Evolutionary conservation across 2,113 vertebrate species (phyloP).

Genomic region (Anolis sagrei): DNA sequence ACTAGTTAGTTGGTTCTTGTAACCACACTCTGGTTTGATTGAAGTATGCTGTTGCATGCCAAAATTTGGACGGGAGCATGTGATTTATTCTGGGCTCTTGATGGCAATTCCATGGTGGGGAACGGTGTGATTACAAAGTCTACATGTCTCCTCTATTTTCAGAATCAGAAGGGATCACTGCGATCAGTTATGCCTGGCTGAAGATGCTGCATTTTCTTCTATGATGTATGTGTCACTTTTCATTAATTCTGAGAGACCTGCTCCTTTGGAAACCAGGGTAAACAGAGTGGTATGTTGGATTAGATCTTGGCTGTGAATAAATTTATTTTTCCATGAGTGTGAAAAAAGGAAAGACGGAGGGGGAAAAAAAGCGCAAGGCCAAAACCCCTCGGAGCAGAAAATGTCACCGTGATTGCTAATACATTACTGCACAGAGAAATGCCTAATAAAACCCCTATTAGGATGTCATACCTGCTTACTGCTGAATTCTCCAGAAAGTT

Average conservation of each 20-base stretch:
- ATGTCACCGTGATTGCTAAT: slow-evolving; percentile 88
- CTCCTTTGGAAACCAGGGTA: slow-evolving; percentile 75
- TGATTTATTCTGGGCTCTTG: slow-evolving; percentile 22
- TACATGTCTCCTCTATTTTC: slow-evolving; percentile 44
- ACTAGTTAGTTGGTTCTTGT: too few relatives aligned
- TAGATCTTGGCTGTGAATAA: slow-evolving; percentile 80
- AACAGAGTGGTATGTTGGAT: slow-evolving; percentile 79
- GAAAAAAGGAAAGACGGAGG: slow-evolving; percentile 46
- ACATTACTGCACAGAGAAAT: slow-evolving; percentile 81
- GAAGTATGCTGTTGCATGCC: too few relatives aligned
- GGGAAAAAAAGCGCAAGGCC: slow-evolving; percentile 73
- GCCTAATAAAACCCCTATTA: slow-evolving; percentile 89
- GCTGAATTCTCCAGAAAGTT: slow-evolving; percentile 87
- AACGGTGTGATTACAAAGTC: background rate
- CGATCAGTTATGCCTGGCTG: slow-evolving; percentile 68
- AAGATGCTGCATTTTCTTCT: slow-evolving; percentile 72
- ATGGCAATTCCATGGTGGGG: background rate
- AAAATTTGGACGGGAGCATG: background rate
- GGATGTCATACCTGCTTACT: slow-evolving; percentile 91
- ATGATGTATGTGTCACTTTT: slow-evolving; percentile 77
- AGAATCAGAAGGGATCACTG: slow-evolving; percentile 51
- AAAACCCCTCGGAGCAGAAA: slow-evolving; percentile 85
- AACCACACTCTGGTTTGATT: too few relatives aligned
- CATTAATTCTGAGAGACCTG: slow-evolving; percentile 78
- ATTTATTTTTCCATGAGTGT: slow-evolving; percentile 78